Evolutionary conservation across 2,888 invertebrate genomes (phyloP).

Genomic region (Chelonus formosanus): DNA sequence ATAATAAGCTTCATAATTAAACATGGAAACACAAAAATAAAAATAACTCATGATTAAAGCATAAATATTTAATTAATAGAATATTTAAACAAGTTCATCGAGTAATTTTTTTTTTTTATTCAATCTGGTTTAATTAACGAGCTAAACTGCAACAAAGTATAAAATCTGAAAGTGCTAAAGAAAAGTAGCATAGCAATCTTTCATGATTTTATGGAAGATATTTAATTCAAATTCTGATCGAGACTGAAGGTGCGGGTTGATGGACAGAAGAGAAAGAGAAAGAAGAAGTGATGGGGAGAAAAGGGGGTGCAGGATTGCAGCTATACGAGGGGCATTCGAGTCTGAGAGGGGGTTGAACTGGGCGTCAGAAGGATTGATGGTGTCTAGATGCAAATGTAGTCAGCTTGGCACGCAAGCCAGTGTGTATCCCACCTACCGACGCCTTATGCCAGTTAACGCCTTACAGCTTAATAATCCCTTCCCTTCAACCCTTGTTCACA

Average conservation of each 20-base stretch:
- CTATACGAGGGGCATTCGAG: conserved; percentile 34
- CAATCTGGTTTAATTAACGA: no score
- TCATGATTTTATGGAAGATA: conserved; percentile 52
- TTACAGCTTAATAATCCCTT: conserved; percentile 65
- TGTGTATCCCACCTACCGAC: conserved; percentile 60
- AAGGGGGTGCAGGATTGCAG: conserved; percentile 24
- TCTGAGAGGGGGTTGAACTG: conserved; percentile 49
- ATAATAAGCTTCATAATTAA: no score
- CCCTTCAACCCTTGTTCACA: conserved; percentile 40
- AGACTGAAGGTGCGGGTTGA: conserved; percentile 42
- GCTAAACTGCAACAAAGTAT: no score
- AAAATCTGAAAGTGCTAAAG: no score
- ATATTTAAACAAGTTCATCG: no score
- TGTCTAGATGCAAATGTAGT: conserved; percentile 65
- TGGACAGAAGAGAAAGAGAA: conserved; percentile 22
- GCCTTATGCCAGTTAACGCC: conserved; percentile 66
- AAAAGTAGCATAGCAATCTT: conserved; percentile 36
- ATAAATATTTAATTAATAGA: no score
- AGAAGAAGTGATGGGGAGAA: conserved; percentile 11
- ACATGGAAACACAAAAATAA: no score
- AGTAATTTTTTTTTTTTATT: no score
- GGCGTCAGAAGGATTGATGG: conserved; percentile 66
- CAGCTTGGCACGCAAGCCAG: conserved; percentile 61
- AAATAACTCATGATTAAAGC: no score
- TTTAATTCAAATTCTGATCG: conserved; percentile 56